Percentiles rank a stretch among this genome's conserved stretches.
Evolutionary conservation across 2,113 vertebrate genomes (phyloP).

Genomic region (Mandrillus leucophaeus): DNA sequence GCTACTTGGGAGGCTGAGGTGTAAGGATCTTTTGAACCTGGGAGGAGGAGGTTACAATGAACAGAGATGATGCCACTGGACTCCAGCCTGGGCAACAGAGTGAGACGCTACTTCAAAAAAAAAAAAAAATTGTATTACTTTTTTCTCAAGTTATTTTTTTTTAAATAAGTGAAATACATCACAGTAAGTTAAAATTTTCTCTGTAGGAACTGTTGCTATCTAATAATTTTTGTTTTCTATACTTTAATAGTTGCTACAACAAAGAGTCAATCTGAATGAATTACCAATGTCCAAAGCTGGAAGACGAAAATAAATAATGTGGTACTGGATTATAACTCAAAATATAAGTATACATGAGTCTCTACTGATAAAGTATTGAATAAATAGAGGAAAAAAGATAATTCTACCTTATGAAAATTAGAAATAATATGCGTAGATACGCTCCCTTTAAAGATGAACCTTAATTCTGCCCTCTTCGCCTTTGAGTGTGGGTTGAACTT

Average conservation of each 20-base stretch:
- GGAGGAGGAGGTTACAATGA: not conserved
- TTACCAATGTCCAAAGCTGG: not conserved
- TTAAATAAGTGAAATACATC: not conserved
- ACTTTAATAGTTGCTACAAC: not conserved
- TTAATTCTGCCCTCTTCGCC: not conserved
- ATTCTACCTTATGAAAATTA: not conserved
- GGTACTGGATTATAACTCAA: not conserved
- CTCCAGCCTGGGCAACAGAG: not conserved
- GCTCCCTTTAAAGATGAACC: not conserved
- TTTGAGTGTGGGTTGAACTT: not conserved
- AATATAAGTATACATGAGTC: not conserved
- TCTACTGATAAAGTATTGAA: not conserved
- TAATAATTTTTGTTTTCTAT: not conserved
- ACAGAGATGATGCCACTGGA: not conserved
- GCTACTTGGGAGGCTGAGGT: not conserved
- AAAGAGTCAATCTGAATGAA: not conserved
- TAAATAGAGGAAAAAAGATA: not conserved
- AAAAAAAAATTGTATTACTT: no score
- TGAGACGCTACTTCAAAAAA: not conserved
- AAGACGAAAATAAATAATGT: not conserved
- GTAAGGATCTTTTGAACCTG: not conserved
- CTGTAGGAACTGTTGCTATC: not conserved
- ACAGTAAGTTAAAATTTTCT: not conserved
- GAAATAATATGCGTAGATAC: not conserved
- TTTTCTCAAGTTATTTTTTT: not conserved